These are phyloP conservation scores for Sicus ferrugineus DNA, from an alignment of 2,888 invertebrate genomes.

Conservation along the genomic window DNA sequence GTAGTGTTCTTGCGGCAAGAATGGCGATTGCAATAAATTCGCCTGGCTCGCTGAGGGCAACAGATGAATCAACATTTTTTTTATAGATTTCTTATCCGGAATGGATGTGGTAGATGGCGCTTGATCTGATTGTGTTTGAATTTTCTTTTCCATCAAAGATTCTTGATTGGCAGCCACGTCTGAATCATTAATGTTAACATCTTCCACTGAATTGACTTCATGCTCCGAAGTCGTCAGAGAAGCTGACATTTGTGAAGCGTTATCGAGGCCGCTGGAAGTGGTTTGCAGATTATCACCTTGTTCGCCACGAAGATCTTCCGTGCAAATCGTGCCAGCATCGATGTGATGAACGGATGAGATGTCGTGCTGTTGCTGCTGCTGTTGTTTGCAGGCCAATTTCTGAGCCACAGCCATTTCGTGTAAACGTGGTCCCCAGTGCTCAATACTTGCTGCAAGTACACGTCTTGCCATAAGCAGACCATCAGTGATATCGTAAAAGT, in stretches of 20 bases:
- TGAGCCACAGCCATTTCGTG: slow-evolving; percentile 59
- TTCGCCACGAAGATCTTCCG: slow-evolving; percentile 66
- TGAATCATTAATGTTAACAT: slow-evolving; percentile 40
- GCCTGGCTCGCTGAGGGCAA: slow-evolving; percentile 68
- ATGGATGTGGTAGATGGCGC: slow-evolving; percentile 40
- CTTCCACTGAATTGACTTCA: slow-evolving; percentile 37
- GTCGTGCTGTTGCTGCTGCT: slow-evolving; percentile 37
- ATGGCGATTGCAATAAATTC: slow-evolving; percentile 68
- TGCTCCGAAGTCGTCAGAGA: slow-evolving; percentile 15
- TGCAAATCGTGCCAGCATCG: slow-evolving; percentile 60
- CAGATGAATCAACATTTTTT: slow-evolving; percentile 74
- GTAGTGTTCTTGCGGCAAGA: slow-evolving; percentile 75
- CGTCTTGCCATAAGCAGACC: slow-evolving; percentile 72
- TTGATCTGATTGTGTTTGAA: slow-evolving; percentile 43
- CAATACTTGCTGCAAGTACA: slow-evolving; percentile 74
- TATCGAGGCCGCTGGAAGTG: slow-evolving; percentile 26
- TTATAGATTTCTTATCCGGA: slow-evolving; percentile 71
- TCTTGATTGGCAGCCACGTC: slow-evolving; percentile 30
- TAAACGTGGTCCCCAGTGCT: slow-evolving; percentile 74
- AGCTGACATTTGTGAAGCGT: slow-evolving; percentile 25
- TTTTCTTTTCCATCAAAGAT: slow-evolving; percentile 44
- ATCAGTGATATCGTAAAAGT: slow-evolving; percentile 68
- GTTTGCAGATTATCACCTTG: slow-evolving; percentile 59
- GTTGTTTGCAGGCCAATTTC: slow-evolving; percentile 55
- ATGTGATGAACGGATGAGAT: slow-evolving; percentile 44